Evolutionary conservation across 2,888 invertebrate genomes (phyloP).

Genomic region (Campopleginae sp.): DNA sequence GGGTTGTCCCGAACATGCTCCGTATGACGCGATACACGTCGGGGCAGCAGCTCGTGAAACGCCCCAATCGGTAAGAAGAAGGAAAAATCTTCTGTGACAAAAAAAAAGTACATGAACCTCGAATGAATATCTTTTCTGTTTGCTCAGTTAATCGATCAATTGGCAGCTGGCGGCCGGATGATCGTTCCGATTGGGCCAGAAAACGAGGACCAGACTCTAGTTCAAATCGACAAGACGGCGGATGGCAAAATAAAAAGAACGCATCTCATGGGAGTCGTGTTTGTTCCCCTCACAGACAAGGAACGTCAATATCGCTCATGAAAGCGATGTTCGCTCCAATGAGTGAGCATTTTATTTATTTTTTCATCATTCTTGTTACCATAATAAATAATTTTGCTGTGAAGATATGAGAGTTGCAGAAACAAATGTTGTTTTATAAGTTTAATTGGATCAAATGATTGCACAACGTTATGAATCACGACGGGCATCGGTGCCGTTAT

Average conservation of each 20-base stretch:
- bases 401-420: slow-evolving; percentile 26
- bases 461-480: slow-evolving; percentile 22
- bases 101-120: neutral
- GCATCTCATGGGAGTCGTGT: slow-evolving; percentile 97
- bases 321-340: slow-evolving; percentile 81
- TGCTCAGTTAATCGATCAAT: slow-evolving; percentile 89
- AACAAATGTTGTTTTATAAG: neutral
- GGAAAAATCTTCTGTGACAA: neutral
- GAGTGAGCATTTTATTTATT: slow-evolving; percentile 67
- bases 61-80: slow-evolving; percentile 89
- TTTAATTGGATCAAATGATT: slow-evolving; percentile 27
- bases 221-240: slow-evolving; percentile 93
- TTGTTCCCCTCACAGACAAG: slow-evolving; percentile 97
- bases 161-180: slow-evolving; percentile 96
- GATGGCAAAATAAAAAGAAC: slow-evolving; percentile 92
- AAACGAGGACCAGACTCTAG: slow-evolving; percentile 94
- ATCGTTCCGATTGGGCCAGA: slow-evolving; percentile 96
- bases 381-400: slow-evolving; percentile 13
- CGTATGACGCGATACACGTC: slow-evolving; percentile 97
- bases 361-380: slow-evolving; percentile 37
- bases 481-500: slow-evolving; percentile 28
- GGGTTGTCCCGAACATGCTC: slow-evolving; percentile 91
- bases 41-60: slow-evolving; percentile 94
- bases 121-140: neutral
- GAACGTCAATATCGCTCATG: slow-evolving; percentile 88